These are phyloP conservation scores for Dermolepida albohirtum DNA, from an alignment of 2,888 invertebrate genomes.

Conservation along the genomic window DNA sequence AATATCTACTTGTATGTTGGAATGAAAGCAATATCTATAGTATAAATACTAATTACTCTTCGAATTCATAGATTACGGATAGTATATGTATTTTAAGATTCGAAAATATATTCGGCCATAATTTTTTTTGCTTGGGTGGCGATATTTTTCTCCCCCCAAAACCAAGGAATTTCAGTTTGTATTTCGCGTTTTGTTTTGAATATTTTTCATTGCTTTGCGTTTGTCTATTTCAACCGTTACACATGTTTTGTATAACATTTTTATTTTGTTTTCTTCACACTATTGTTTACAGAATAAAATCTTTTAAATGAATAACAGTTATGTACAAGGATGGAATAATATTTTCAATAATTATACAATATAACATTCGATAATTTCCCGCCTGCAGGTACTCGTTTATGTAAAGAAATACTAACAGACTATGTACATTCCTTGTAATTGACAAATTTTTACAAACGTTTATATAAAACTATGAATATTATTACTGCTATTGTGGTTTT, in stretches of 20 bases:
- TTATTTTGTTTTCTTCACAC: slow-evolving; percentile 38
- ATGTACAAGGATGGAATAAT: slow-evolving; percentile 60
- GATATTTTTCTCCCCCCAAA: slow-evolving; percentile 13
- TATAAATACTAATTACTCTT: slow-evolving; percentile 45
- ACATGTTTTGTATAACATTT: slow-evolving; percentile 23
- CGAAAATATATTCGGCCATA: slow-evolving; percentile 47
- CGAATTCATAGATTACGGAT: slow-evolving; percentile 37
- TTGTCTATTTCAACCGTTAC: slow-evolving; percentile 17
- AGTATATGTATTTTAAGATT: slow-evolving; percentile 37
- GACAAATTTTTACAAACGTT: slow-evolving; percentile 47
- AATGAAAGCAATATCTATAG: slow-evolving; percentile 52
- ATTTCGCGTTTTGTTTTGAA: slow-evolving; percentile 5
- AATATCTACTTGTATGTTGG: slow-evolving; percentile 29
- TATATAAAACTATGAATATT: slow-evolving; percentile 20
- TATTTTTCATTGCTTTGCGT: slow-evolving; percentile 6
- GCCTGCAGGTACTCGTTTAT: slow-evolving; percentile 50
- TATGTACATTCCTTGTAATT: slow-evolving; percentile 49
- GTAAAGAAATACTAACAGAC: slow-evolving; percentile 40
- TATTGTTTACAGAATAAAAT: slow-evolving; percentile 61
- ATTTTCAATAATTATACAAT: slow-evolving; percentile 49
- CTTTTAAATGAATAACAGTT: slow-evolving; percentile 55
- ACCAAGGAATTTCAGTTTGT: slow-evolving; percentile 10
- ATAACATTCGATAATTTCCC: slow-evolving; percentile 49
- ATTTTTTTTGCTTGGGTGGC: slow-evolving; percentile 25
- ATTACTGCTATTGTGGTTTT: slow-evolving; percentile 10